Percentiles rank a stretch among this genome's conserved stretches.
phyloP scores from a whole-genome alignment of 2,797 vertebrate species.

The Pantherophis alleghaniensis region DNA sequence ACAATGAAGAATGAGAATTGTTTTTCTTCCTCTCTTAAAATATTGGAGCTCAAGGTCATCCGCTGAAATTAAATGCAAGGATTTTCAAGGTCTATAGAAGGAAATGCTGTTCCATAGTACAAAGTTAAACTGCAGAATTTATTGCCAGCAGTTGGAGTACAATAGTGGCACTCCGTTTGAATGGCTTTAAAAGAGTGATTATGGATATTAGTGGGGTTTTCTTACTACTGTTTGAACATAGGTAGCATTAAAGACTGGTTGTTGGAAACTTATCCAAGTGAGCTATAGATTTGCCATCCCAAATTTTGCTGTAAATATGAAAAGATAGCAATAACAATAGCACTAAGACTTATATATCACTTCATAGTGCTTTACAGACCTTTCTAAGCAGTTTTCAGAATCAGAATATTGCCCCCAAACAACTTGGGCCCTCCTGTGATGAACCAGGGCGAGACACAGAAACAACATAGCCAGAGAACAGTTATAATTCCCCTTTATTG shows the following conservation, averaged over 20 bases:
- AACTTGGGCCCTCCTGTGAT: neutral
- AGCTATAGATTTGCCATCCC: neutral
- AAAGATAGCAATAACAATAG: neutral
- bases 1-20: neutral
- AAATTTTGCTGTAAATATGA: constrained; percentile 8
- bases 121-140: neutral
- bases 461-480: no score
- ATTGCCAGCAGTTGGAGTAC: neutral
- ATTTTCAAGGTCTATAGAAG: neutral
- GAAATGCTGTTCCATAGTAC: neutral
- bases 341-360: neutral
- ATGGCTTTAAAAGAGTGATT: neutral
- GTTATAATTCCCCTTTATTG: no score
- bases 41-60: neutral
- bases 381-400: neutral
- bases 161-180: neutral
- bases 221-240: neutral
- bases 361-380: no score
- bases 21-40: neutral
- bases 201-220: neutral
- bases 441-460: no score
- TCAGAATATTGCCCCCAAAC: neutral
- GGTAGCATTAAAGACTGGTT: neutral
- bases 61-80: neutral
- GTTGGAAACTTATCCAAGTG: neutral